A percentile compares a stretch with the other conserved stretches of the same genome.
phyloP scores from a whole-genome alignment of 1,140 invertebrate species.

The Argopecten irradians region DNA sequence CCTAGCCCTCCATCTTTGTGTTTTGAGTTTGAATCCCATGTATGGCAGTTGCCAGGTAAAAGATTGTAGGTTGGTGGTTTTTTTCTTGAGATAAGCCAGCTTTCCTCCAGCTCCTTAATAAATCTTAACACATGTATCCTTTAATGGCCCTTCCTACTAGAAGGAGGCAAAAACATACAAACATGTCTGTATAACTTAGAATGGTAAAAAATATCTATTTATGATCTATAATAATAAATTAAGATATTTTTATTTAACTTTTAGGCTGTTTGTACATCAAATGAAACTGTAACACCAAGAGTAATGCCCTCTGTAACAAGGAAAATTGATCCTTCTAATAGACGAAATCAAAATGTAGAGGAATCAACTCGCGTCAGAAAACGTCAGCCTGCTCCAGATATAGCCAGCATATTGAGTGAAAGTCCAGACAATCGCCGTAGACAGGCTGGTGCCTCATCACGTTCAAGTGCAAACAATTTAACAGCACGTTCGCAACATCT shows the following conservation, averaged over 20 bases:
- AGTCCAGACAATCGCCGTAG: slow-evolving; percentile 33
- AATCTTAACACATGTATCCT: not conserved
- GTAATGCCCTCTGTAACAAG: slow-evolving; percentile 49
- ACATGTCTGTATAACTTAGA: slow-evolving; percentile 20
- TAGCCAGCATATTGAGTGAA: slow-evolving; percentile 25
- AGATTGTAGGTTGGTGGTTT: no score
- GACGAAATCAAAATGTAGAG: slow-evolving; percentile 28
- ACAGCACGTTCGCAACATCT: slow-evolving; percentile 38
- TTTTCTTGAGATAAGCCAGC: not conserved
- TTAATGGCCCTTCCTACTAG: not conserved
- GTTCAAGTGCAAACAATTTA: slow-evolving; percentile 27
- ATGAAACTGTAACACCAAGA: slow-evolving; percentile 53
- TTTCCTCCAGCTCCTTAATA: not conserved
- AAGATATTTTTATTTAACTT: slow-evolving; percentile 1
- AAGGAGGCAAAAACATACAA: slow-evolving; percentile 32
- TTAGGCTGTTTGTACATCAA: slow-evolving; percentile 65
- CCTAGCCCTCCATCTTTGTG: no score
- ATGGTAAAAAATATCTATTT: not conserved
- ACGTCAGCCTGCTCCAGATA: slow-evolving; percentile 40
- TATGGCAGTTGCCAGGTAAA: no score
- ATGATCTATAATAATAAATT: not conserved
- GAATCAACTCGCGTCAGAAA: slow-evolving; percentile 38
- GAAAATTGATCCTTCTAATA: slow-evolving; percentile 27
- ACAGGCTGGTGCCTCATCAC: not conserved
- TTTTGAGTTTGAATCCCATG: no score